phyloP scores from a whole-genome alignment of 2,797 vertebrate species.

The Novumbra hubbsi region DNA sequence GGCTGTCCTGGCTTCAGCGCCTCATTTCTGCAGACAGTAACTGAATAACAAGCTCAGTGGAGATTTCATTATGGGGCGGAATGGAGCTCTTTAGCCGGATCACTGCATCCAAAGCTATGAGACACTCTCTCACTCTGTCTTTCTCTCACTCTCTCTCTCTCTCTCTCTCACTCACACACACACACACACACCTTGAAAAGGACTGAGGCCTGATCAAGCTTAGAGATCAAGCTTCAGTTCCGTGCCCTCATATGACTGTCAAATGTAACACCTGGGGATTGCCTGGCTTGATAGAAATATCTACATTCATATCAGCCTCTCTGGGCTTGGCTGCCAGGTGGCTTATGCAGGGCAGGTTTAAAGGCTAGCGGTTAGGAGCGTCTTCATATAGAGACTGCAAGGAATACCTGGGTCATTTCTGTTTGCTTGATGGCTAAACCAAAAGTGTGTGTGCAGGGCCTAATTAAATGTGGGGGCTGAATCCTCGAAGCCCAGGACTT shows the following conservation, averaged over 20 bases:
- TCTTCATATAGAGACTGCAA: constrained; percentile 32
- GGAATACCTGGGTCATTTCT: constrained; percentile 18
- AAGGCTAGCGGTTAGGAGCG: constrained; percentile 8
- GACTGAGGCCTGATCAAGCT: constrained; percentile 29
- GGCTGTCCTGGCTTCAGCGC: constrained; percentile 19
- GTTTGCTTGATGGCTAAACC: constrained; percentile 4
- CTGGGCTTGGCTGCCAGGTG: constrained; percentile 21
- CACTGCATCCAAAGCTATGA: constrained; percentile 15
- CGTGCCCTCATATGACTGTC: constrained; percentile 34
- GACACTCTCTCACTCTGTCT: neutral
- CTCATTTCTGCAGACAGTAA: constrained; percentile 21
- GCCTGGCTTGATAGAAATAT: constrained; percentile 41
- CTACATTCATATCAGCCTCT: constrained; percentile 49
- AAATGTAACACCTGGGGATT: constrained; percentile 49
- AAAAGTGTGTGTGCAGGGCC: too few relatives aligned
- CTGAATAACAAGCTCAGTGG: constrained; percentile 23
- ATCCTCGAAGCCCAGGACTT: too few relatives aligned
- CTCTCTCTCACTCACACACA: neutral
- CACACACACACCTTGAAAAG: neutral
- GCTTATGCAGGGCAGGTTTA: constrained; percentile 24
- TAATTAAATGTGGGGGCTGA: too few relatives aligned
- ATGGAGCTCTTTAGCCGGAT: constrained; percentile 24
- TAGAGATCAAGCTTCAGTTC: constrained; percentile 5
- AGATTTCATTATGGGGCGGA: constrained; percentile 19
- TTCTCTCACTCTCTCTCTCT: neutral